Evolutionary conservation across 2,113 vertebrate species (phyloP).

Genomic region (Ia io): DNA sequence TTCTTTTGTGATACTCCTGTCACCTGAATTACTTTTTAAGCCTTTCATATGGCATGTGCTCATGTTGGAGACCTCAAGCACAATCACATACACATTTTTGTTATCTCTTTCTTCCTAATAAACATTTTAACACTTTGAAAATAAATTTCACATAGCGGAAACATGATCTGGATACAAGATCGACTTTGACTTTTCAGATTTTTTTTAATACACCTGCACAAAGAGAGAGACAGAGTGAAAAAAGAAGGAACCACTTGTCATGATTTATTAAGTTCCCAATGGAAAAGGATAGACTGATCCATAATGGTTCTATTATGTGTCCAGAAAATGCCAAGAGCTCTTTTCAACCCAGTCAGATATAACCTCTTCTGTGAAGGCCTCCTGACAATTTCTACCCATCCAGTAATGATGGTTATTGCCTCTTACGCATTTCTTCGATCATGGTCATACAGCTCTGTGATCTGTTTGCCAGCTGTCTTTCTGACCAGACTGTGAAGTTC

Average conservation of each 20-base stretch:
- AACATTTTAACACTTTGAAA: background rate
- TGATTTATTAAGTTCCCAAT: background rate
- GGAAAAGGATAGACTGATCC: background rate
- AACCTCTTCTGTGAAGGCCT: background rate
- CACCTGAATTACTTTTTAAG: background rate
- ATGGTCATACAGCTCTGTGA: background rate
- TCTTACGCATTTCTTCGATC: background rate
- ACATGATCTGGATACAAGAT: background rate
- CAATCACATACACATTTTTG: background rate
- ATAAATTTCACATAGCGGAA: background rate
- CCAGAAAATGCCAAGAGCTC: background rate
- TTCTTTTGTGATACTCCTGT: background rate
- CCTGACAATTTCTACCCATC: background rate
- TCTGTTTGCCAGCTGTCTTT: background rate
- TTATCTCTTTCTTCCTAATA: background rate
- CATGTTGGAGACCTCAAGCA: background rate
- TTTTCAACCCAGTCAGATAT: background rate
- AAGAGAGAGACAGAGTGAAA: background rate
- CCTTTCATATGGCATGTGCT: background rate
- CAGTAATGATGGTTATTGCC: no score
- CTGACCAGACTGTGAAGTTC: no score
- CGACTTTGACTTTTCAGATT: background rate
- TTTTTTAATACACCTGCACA: background rate
- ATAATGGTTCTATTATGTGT: background rate
- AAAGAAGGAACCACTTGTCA: background rate